A percentile compares a stretch with the other conserved stretches of the same genome.
Evolutionary conservation across 2,797 vertebrate species (phyloP).

Genomic region (Erpetoichthys calabaricus): DNA sequence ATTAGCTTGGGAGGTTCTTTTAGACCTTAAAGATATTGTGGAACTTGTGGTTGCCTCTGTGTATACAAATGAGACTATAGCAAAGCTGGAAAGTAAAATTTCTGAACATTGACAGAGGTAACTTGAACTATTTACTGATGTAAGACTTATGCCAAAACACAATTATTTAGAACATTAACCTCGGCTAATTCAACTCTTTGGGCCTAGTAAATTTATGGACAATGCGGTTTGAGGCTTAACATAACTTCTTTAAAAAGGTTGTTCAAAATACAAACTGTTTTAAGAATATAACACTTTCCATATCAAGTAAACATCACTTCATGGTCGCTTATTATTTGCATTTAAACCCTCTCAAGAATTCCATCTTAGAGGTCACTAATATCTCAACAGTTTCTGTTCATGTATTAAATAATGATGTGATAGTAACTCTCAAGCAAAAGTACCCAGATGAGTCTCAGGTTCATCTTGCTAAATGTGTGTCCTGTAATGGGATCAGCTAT

Average conservation of each 20-base stretch:
- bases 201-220: conserved; percentile 9
- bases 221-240: no score
- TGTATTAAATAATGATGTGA: conserved; percentile 15
- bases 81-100: no score
- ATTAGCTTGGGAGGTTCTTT: no score
- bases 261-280: conserved; percentile 10
- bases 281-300: conserved; percentile 14
- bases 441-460: conserved; percentile 14
- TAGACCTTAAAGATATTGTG: no score
- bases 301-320: conserved; percentile 16
- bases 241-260: conserved; percentile 17
- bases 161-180: no score
- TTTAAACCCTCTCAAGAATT: conserved; percentile 15
- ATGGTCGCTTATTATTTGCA: conserved; percentile 17
- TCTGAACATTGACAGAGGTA: no score
- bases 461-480: conserved; percentile 17
- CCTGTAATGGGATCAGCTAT: conserved; percentile 18
- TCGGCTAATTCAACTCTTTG: conserved; percentile 11
- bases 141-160: no score
- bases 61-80: no score
- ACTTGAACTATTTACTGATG: no score
- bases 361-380: conserved; percentile 16
- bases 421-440: conserved; percentile 5
- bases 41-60: no score
- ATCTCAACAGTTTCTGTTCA: conserved; percentile 20